A percentile compares a stretch with the other conserved stretches of the same genome.
Evolutionary conservation across 1,140 invertebrate species (phyloP).

Genomic region (Atta colombica): DNA sequence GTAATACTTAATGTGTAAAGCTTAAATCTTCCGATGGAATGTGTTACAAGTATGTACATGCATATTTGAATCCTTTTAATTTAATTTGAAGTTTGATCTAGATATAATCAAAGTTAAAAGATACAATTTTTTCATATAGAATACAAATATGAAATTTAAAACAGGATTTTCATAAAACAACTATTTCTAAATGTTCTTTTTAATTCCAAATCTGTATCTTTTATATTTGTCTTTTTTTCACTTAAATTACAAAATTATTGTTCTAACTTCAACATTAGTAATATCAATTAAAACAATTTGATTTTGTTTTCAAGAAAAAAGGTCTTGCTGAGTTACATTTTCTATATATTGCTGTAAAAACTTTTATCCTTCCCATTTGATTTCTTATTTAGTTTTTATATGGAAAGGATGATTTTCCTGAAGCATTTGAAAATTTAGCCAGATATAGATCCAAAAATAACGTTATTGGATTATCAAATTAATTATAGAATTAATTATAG

Average conservation of each 20-base stretch:
- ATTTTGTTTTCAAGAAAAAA: neutral
- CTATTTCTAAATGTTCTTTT: neutral
- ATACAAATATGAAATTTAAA: neutral
- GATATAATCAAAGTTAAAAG: neutral
- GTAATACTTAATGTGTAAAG: neutral
- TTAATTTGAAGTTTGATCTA: neutral
- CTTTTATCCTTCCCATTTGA: neutral
- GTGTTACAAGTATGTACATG: neutral
- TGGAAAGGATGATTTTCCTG: no score
- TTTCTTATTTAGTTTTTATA: neutral
- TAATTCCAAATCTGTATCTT: neutral
- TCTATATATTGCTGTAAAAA: neutral
- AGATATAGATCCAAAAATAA: no score
- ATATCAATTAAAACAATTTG: neutral
- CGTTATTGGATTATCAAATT: no score
- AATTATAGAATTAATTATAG: no score
- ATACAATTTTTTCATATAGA: neutral
- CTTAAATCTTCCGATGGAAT: neutral
- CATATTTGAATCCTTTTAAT: constrained; percentile 4
- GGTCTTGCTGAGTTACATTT: neutral
- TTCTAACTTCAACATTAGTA: neutral
- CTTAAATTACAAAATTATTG: neutral
- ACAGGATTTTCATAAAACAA: neutral
- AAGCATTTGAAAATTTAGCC: no score
- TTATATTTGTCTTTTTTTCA: neutral